phyloP scores from a whole-genome alignment of 2,797 vertebrate genomes.

The Carapus acus region DNA sequence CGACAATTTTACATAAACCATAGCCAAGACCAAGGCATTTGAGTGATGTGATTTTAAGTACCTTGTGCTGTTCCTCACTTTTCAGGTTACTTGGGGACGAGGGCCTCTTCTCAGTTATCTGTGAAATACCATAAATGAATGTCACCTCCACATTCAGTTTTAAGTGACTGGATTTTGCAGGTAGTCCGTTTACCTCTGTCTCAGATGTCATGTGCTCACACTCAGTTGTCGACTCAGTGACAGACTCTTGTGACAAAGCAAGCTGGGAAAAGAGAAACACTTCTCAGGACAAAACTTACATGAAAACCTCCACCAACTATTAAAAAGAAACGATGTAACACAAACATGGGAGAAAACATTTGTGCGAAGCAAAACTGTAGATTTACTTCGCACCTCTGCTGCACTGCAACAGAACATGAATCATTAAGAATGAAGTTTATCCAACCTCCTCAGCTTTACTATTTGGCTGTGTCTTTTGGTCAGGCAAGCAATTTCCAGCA shows the following conservation, averaged over 20 bases:
- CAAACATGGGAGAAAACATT: no score
- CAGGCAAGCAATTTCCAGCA: conserved; percentile 68
- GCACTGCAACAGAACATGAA: background rate
- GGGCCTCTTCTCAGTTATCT: conserved; percentile 69
- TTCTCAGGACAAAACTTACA: background rate
- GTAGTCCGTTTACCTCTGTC: conserved; percentile 22
- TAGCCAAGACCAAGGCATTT: no score
- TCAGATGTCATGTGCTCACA: conserved; percentile 14
- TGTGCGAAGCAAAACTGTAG: no score
- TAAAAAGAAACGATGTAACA: background rate
- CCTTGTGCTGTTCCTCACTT: conserved; percentile 65
- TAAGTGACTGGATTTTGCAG: no score
- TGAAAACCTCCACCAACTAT: background rate
- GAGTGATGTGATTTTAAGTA: conserved; percentile 24
- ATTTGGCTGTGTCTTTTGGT: conserved; percentile 72
- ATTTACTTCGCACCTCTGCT: no score
- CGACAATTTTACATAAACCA: no score
- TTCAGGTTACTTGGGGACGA: conserved; percentile 63
- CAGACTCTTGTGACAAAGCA: conserved; percentile 4
- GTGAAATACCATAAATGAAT: conserved; percentile 10
- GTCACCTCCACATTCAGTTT: background rate
- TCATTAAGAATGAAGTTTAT: background rate
- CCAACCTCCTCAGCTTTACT: conserved; percentile 74
- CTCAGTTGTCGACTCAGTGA: background rate
- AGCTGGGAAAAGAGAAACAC: background rate